Evolutionary conservation across 2,113 vertebrate species (phyloP).

Genomic region (Sialia sialis): DNA sequence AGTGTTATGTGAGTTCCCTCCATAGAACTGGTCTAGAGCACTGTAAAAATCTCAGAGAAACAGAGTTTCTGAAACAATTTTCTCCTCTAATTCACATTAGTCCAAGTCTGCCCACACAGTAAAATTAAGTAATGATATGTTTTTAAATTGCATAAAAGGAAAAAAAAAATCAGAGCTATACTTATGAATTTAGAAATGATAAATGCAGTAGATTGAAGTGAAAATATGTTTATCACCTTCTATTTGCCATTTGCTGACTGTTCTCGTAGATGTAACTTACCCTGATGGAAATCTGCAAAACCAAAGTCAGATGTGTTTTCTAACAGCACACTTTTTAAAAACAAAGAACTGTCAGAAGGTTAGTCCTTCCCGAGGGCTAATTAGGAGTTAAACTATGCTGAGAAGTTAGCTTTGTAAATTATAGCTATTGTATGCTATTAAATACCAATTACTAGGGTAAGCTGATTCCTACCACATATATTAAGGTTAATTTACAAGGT

Average conservation of each 20-base stretch:
- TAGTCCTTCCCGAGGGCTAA: neutral
- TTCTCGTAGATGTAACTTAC: neutral
- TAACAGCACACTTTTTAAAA: neutral
- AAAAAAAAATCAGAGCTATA: neutral
- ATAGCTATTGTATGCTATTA: neutral
- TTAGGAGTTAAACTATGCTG: conserved; percentile 23
- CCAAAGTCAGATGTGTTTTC: neutral
- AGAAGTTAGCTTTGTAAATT: neutral
- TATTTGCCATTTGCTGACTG: neutral
- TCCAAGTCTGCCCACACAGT: neutral
- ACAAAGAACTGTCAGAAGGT: neutral
- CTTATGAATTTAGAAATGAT: neutral
- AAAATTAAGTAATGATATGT: neutral
- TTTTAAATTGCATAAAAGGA: neutral
- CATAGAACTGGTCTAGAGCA: neutral
- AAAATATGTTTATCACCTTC: neutral
- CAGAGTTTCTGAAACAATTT: neutral
- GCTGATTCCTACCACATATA: conserved; percentile 50
- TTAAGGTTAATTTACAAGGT: conserved; percentile 61
- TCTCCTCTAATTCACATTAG: neutral
- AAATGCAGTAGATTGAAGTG: neutral
- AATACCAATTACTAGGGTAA: neutral
- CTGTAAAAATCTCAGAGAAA: neutral
- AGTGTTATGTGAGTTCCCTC: neutral
- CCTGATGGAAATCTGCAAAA: neutral